A percentile compares a stretch with the other conserved stretches of the same genome.
phyloP scores from a whole-genome alignment of 1,140 invertebrate species.

The Diprion similis region DNA sequence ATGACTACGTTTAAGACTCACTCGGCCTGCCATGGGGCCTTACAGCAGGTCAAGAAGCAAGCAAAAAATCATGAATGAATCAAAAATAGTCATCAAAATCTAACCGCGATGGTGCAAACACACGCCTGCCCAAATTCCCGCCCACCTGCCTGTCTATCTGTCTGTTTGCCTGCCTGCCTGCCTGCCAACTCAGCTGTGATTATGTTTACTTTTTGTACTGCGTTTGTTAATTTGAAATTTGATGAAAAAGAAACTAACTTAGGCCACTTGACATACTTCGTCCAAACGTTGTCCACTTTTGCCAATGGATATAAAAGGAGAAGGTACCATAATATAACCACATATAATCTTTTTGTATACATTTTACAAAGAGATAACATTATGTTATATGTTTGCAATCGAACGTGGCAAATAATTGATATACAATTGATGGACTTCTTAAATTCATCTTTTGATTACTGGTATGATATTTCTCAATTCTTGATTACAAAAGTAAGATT shows the following conservation, averaged over 20 bases:
- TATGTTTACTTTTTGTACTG: conserved; percentile 59
- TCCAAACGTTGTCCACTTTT: neutral
- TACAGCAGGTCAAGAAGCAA: conserved; percentile 50
- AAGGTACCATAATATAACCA: neutral
- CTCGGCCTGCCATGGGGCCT: conserved; percentile 41
- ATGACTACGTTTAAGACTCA: conserved; percentile 70
- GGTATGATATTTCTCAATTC: too few relatives aligned
- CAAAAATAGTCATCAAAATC: conserved; percentile 25
- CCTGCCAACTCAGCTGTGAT: conserved; percentile 61
- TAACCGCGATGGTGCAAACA: conserved; percentile 34
- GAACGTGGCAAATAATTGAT: neutral
- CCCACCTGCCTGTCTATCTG: conserved; percentile 41
- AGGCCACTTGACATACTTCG: neutral
- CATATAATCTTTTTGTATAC: too few relatives aligned
- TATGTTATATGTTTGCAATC: neutral
- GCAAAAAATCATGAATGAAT: conserved; percentile 17
- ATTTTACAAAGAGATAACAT: neutral
- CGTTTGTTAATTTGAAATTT: conserved; percentile 37
- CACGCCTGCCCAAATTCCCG: conserved; percentile 44
- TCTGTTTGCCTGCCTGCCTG: conserved; percentile 42
- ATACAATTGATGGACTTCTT: neutral
- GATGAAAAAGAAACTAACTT: neutral
- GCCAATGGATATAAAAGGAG: neutral
- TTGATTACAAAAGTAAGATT: too few relatives aligned
- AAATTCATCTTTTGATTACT: neutral